Evolutionary conservation across 2,113 vertebrate genomes (phyloP).

Genomic region (Typhlomys cinereus): DNA sequence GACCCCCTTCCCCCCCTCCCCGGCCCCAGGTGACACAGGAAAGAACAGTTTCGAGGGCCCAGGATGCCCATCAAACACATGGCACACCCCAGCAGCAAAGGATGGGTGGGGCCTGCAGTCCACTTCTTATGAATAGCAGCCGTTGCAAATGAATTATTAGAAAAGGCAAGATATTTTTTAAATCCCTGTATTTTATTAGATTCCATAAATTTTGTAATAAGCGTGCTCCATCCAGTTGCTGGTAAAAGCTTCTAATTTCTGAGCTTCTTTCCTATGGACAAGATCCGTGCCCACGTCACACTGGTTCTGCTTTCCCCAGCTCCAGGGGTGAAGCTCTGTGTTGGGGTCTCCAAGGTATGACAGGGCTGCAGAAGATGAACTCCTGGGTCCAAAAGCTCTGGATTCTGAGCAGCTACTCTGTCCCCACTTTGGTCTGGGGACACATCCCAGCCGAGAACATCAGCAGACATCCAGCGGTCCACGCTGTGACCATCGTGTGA

Average conservation of each 20-base stretch:
- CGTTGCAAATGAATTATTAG: background rate
- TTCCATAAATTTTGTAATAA: background rate
- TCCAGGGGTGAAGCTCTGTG: rapidly evolving
- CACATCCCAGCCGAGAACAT: too few species aligned
- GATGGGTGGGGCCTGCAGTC: background rate
- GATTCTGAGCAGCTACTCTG: background rate
- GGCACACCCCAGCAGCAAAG: rapidly evolving
- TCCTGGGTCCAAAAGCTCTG: too few species aligned
- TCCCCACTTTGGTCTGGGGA: background rate
- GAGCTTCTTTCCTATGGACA: rapidly evolving
- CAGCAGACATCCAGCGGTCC: too few species aligned
- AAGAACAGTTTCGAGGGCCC: rapidly evolving
- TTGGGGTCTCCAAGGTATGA: background rate
- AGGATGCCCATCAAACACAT: background rate
- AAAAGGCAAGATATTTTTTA: background rate
- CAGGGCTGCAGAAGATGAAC: background rate
- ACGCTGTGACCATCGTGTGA: too few species aligned
- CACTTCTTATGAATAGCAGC: background rate
- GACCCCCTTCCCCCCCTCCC: rapidly evolving
- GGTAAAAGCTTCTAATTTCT: background rate
- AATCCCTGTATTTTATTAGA: background rate
- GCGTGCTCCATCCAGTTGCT: background rate
- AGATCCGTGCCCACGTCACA: rapidly evolving
- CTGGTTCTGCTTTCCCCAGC: background rate
- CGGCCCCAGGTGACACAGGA: background rate